Evolutionary conservation across 1,140 invertebrate genomes (phyloP).

Genomic region (Leptestheria dahalacensis): DNA sequence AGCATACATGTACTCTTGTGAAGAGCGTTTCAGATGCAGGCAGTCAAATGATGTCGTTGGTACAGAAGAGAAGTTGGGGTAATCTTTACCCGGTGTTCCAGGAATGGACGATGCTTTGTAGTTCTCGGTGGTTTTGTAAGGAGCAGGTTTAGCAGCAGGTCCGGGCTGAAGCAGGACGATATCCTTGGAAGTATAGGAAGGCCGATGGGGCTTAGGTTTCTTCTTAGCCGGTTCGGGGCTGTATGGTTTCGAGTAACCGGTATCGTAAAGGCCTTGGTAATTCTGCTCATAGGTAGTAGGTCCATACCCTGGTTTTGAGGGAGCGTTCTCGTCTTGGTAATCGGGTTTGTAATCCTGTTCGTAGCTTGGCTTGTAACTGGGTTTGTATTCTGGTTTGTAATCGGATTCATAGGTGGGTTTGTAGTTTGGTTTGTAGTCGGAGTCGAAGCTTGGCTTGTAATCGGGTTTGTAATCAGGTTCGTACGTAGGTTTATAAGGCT

Average conservation of each 20-base stretch:
- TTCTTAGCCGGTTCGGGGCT: background rate
- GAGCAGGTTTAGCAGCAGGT: background rate
- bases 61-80: conserved; percentile 24
- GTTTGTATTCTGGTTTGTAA: conserved; percentile 3
- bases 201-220: conserved; percentile 9
- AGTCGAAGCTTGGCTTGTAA: background rate
- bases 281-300: background rate
- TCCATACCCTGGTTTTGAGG: background rate
- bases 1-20: conserved; percentile 16
- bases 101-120: conserved; percentile 23
- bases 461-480: conserved; percentile 5
- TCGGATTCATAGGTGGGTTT: background rate
- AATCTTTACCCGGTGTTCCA: conserved; percentile 22
- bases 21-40: conserved; percentile 3
- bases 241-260: background rate
- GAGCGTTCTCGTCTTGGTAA: conserved; percentile 1
- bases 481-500: background rate
- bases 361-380: background rate
- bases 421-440: background rate
- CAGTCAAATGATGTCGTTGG: conserved; percentile 28
- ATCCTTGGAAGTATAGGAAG: conserved; percentile 10
- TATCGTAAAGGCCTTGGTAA: background rate
- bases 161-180: conserved; percentile 11
- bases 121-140: background rate
- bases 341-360: conserved; percentile 2